phyloP scores from a whole-genome alignment of 2,113 vertebrate species.

The Struthio camelus region DNA sequence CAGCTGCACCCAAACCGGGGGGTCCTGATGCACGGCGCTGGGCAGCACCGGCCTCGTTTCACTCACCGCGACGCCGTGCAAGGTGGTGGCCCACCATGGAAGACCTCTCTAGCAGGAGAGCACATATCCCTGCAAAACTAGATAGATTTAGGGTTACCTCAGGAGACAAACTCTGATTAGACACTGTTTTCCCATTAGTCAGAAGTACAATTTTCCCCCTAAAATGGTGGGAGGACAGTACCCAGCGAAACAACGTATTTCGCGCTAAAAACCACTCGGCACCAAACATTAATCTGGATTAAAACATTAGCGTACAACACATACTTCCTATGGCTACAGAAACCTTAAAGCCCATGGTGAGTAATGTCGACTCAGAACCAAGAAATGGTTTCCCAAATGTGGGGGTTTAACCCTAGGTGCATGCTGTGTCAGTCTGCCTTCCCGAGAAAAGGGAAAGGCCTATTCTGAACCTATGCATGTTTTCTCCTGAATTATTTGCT shows the following conservation, averaged over 20 bases:
- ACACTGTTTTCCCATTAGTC: not conserved
- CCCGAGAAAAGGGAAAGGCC: not conserved
- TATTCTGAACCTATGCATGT: not conserved
- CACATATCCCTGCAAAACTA: not conserved
- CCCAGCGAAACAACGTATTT: not conserved
- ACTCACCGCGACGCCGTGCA: not conserved
- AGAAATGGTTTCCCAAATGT: no score
- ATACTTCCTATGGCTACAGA: not conserved
- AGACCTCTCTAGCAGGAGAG: not conserved
- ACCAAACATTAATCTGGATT: not conserved
- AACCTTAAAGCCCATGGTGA: not conserved
- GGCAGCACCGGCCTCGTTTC: not conserved
- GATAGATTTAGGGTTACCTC: not conserved
- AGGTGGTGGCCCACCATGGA: not conserved
- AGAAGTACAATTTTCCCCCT: not conserved
- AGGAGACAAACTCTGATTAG: not conserved
- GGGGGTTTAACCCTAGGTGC: not conserved
- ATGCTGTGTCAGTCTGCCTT: not conserved
- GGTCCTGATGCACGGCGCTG: no score
- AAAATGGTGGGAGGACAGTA: not conserved
- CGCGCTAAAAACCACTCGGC: not conserved
- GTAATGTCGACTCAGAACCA: not conserved
- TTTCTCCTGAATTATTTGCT: conserved; percentile 57
- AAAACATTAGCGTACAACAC: not conserved
- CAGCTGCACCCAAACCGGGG: not conserved